Conservation (phyloP, 1,140 invertebrate species). For the Thalassaphorura encarpata region DNA sequence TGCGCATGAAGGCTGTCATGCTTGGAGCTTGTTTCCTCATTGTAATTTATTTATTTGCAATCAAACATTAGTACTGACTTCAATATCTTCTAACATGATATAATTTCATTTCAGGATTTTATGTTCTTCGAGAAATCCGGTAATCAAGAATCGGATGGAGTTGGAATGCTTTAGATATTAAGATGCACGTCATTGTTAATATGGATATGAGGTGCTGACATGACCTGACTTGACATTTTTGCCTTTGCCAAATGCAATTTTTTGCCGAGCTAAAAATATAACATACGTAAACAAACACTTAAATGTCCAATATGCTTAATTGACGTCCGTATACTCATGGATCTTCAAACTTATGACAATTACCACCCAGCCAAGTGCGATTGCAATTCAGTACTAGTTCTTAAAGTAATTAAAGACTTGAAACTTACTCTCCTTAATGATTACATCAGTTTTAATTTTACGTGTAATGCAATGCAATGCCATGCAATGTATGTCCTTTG, state of each 20-base stretch:
- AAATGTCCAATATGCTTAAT: not conserved
- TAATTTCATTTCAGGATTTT: constrained; percentile 50
- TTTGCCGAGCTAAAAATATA: not conserved
- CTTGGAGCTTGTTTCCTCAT: constrained; percentile 41
- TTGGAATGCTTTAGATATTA: constrained; percentile 41
- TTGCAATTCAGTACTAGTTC: too few species aligned
- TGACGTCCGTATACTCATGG: not conserved
- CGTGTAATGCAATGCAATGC: too few species aligned
- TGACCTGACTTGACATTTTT: not conserved
- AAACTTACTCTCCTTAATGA: too few species aligned
- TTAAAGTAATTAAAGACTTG: too few species aligned
- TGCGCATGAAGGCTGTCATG: constrained; percentile 67
- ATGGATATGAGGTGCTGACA: not conserved
- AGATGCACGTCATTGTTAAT: not conserved
- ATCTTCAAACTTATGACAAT: not conserved
- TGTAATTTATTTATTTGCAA: constrained; percentile 7
- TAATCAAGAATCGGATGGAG: constrained; percentile 37
- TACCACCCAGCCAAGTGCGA: too few species aligned
- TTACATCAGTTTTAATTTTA: too few species aligned
- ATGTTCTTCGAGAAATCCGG: constrained; percentile 58
- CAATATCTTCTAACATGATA: not conserved
- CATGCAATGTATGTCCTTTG: too few species aligned
- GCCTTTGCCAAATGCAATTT: not conserved
- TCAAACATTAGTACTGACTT: not conserved
- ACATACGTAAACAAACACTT: not conserved